phyloP scores from a whole-genome alignment of 2,888 invertebrate genomes.

The Pyrgus malvae region DNA sequence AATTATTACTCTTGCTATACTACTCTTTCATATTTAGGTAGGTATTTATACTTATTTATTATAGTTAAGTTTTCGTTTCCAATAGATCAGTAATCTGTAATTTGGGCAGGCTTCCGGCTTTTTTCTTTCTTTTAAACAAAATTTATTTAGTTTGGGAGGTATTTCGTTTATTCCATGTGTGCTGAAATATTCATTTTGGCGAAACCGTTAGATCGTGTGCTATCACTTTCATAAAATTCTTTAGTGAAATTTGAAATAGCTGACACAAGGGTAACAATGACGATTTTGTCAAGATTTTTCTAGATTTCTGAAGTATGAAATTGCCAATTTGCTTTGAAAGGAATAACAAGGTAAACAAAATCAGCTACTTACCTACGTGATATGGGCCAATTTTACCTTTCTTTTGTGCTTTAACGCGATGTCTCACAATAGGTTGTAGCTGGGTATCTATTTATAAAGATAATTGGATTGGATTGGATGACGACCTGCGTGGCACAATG shows the following conservation, averaged over 20 bases:
- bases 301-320: background rate
- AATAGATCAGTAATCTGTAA: too few species aligned
- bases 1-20: too few species aligned
- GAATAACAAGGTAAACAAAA: background rate
- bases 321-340: constrained; percentile 12
- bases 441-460: too few species aligned
- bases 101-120: too few species aligned
- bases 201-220: constrained; percentile 7
- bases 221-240: constrained; percentile 4
- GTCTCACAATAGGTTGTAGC: too few species aligned
- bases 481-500: too few species aligned
- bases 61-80: too few species aligned
- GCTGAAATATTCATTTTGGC: constrained; percentile 14
- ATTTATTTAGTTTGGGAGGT: constrained; percentile 26
- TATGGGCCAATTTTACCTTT: background rate
- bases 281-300: background rate
- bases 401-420: constrained; percentile 10
- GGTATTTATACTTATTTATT: too few species aligned
- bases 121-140: constrained; percentile 30
- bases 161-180: constrained; percentile 29
- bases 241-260: background rate
- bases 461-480: too few species aligned
- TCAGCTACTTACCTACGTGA: background rate
- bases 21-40: too few species aligned
- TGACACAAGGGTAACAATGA: constrained; percentile 7